Base-by-base conservation (phyloP, 1,140 invertebrate genomes). In the Colletes gigas region DNA sequence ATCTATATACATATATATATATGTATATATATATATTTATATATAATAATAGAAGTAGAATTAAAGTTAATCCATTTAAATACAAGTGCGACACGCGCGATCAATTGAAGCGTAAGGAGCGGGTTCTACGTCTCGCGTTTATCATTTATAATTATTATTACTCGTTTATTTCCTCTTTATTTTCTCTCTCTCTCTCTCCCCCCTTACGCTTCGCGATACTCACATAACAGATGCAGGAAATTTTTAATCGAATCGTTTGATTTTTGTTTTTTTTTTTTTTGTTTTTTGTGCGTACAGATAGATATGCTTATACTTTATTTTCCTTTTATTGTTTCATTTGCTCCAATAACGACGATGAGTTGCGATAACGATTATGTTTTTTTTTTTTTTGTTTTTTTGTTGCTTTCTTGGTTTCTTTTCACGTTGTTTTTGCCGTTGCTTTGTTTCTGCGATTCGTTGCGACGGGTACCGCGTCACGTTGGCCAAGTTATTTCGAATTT, bases 21-120 rank as follows among this genome's bases (percentile, higher is more conserved):
- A 19, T 59, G 21, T 50, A 50, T 50, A 70, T 85, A 83, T 84
- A 90, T 50, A 50, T 50, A 77, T 85, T 47, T 50, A 50, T 50
- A 77, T 85, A 83, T 84, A 91, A 88, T 89, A 92, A 89, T 92
- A 91, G 89, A 92, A 90, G 77, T 92, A 93, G 85, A 92, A 91
- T 93, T 92, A 93, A 90, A 82, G 89, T 91, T 92, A 79, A 92
- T 92, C 89, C 92, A 91, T 92, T 92, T 93, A 92, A 93, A 93
- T 93, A 93, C 91, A 93, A 92, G 86, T 92, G 79, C 82, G 83
- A 85, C 70, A 83, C 79, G 84, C 82, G 82, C 84, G 72, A 87
- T 71, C 78, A 79, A 66, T n/a, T 72, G 63, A 72, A 67, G 54
- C 82, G 62, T 74, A 68, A 83, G 80, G 60, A 65, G 55, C 70